These are phyloP conservation scores for Calcarius lapponicus DNA, from an alignment of 2,797 vertebrate species.

Conservation along the genomic window DNA sequence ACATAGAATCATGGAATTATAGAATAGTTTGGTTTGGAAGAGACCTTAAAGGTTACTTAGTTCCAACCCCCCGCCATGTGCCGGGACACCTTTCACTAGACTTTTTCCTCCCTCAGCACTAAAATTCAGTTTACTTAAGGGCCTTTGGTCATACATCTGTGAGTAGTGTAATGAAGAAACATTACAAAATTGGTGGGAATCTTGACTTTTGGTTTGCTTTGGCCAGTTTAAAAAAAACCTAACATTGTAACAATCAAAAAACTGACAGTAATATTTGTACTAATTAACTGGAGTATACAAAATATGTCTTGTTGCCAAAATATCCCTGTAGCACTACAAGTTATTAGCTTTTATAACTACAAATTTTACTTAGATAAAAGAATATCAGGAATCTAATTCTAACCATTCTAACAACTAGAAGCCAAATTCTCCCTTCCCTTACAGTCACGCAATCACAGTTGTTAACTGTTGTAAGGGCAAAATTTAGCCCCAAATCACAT, in stretches of 20 bases:
- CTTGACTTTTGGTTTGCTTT: neutral
- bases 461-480: neutral
- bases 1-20: neutral
- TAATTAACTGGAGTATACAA: neutral
- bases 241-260: neutral
- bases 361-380: neutral
- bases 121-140: neutral
- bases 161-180: neutral
- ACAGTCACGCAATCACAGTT: neutral
- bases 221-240: too few species aligned
- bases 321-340: neutral
- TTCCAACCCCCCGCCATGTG: neutral
- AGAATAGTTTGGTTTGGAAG: neutral
- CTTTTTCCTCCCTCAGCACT: neutral
- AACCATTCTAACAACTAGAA: neutral
- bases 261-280: neutral
- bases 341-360: conserved; percentile 24
- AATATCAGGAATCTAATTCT: neutral
- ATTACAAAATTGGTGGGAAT: neutral
- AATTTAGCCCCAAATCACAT: neutral
- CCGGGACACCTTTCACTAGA: neutral
- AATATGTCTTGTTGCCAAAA: neutral
- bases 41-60: neutral
- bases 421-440: neutral
- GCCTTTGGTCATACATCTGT: neutral